phyloP scores from a whole-genome alignment of 2,113 vertebrate species.

The Jacana jacana region DNA sequence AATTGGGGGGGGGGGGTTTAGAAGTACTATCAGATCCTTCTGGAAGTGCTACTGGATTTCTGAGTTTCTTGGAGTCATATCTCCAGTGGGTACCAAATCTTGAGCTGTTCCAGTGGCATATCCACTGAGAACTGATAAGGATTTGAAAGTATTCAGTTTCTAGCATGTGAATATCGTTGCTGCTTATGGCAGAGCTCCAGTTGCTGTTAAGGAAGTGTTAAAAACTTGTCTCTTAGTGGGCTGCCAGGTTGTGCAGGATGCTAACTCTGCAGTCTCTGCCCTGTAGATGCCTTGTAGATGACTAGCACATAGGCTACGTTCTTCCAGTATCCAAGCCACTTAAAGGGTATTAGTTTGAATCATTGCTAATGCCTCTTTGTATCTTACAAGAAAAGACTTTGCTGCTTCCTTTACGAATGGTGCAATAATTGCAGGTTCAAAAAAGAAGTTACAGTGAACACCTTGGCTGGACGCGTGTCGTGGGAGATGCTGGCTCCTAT shows the following conservation, averaged over 20 bases:
- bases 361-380: not conserved
- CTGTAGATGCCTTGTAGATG: not conserved
- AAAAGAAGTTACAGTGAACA: not conserved
- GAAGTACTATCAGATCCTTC: not conserved
- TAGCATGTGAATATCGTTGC: not conserved
- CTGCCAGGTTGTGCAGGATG: not conserved
- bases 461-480: not conserved
- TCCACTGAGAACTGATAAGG: not conserved
- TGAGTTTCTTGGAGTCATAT: not conserved
- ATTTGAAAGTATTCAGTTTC: not conserved
- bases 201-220: not conserved
- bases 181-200: not conserved
- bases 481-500: not conserved
- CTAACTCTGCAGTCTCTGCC: not conserved
- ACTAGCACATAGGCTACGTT: not conserved
- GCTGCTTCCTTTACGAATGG: not conserved
- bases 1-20: fast-evolving
- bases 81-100: not conserved
- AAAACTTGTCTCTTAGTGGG: not conserved
- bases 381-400: not conserved
- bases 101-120: not conserved
- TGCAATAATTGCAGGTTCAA: not conserved
- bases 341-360: not conserved
- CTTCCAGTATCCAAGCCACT: not conserved
- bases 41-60: not conserved